Evolutionary conservation across 2,888 invertebrate species (phyloP).

Genomic region (Sminthurides aquaticus): DNA sequence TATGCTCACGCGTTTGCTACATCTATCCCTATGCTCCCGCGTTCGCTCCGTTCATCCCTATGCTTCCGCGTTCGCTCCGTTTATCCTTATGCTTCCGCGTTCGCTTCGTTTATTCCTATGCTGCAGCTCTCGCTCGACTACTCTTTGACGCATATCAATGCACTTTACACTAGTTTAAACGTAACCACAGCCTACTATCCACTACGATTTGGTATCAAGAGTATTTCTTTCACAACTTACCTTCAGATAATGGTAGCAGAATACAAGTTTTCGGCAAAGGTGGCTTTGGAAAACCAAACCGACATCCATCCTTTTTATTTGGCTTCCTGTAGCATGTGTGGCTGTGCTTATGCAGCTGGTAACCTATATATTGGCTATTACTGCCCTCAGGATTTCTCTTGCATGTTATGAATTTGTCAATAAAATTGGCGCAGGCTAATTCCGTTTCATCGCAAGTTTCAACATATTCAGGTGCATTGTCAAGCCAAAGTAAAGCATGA

Average conservation of each 20-base stretch:
- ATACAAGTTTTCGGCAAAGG: slow-evolving; percentile 2
- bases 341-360: slow-evolving; percentile 24
- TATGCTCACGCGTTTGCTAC: no score
- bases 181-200: no score
- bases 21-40: no score
- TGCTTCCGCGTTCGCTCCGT: no score
- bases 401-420: slow-evolving; percentile 24
- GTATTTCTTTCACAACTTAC: no score
- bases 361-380: background rate
- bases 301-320: background rate
- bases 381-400: slow-evolving; percentile 1
- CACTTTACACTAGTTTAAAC: no score
- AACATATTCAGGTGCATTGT: slow-evolving; percentile 19
- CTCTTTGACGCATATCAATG: no score
- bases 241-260: background rate
- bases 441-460: slow-evolving; percentile 7
- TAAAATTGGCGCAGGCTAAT: slow-evolving; percentile 7
- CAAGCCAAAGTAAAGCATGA: slow-evolving; percentile 23
- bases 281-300: slow-evolving; percentile 10
- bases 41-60: no score
- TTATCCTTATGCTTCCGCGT: no score
- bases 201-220: no score
- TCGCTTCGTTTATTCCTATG: no score
- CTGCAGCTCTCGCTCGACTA: no score
- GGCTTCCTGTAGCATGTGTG: slow-evolving; percentile 19